These are phyloP conservation scores for Tichodroma muraria DNA, from an alignment of 2,113 vertebrate species.

Conservation along the genomic window DNA sequence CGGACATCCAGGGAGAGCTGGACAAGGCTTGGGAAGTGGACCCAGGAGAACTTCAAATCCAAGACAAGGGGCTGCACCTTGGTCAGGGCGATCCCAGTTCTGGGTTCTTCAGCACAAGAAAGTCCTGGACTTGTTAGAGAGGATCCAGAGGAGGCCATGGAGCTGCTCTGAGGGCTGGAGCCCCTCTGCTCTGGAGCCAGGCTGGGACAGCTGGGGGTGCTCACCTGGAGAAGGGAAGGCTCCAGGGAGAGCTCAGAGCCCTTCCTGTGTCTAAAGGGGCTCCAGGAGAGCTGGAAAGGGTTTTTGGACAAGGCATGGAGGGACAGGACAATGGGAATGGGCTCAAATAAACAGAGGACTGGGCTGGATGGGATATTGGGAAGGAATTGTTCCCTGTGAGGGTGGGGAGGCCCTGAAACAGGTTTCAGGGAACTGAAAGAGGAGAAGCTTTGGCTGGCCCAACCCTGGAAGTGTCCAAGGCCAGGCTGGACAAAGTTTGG, in stretches of 20 bases:
- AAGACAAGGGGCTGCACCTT: background rate
- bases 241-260: background rate
- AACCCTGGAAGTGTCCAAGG: background rate
- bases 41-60: background rate
- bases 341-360: accelerated
- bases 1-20: background rate
- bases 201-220: background rate
- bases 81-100: background rate
- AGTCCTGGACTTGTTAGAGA: background rate
- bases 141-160: background rate
- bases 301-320: background rate
- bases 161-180: background rate
- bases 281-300: background rate
- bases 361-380: accelerated
- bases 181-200: background rate
- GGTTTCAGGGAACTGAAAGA: too few relatives aligned
- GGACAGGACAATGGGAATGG: background rate
- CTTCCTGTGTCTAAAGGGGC: background rate
- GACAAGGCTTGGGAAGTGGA: background rate
- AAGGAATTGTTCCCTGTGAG: background rate
- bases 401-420: accelerated
- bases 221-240: background rate
- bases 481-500: accelerated
- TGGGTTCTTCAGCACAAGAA: background rate
- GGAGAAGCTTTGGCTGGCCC: background rate